Conservation (phyloP, 2,113 vertebrate genomes). For the Limnothrissa miodon region DNA sequence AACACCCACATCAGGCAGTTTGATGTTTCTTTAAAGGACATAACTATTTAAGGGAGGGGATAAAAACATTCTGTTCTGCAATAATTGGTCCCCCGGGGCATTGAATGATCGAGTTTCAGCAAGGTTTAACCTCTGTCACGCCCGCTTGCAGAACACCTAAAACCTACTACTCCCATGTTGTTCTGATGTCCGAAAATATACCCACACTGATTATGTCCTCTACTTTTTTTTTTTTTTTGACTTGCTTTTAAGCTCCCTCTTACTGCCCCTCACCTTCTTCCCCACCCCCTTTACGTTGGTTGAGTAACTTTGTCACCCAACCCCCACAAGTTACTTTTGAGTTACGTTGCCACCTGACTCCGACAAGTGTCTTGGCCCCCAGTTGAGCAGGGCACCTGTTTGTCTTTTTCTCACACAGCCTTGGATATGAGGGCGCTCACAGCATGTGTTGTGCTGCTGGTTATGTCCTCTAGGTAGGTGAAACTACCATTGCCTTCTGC, state of each 20-base stretch:
- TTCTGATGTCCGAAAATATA: too few relatives aligned
- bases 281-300: not conserved
- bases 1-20: too few relatives aligned
- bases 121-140: too few relatives aligned
- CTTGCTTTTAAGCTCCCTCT: not conserved
- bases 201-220: too few relatives aligned
- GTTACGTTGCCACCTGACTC: not conserved
- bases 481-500: not conserved
- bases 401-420: slow-evolving; percentile 29
- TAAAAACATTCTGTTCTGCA: too few relatives aligned
- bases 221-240: not conserved
- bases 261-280: not conserved
- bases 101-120: too few relatives aligned
- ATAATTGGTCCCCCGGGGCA: too few relatives aligned
- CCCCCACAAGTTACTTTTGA: not conserved
- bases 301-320: not conserved
- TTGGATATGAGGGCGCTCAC: slow-evolving; percentile 32
- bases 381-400: not conserved
- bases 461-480: slow-evolving; percentile 37
- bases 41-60: too few relatives aligned
- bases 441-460: slow-evolving; percentile 21
- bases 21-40: too few relatives aligned
- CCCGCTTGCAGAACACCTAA: too few relatives aligned
- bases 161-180: too few relatives aligned
- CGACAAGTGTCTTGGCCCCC: not conserved